phyloP scores from a whole-genome alignment of 2,797 vertebrate genomes.

The Xenopus petersii region DNA sequence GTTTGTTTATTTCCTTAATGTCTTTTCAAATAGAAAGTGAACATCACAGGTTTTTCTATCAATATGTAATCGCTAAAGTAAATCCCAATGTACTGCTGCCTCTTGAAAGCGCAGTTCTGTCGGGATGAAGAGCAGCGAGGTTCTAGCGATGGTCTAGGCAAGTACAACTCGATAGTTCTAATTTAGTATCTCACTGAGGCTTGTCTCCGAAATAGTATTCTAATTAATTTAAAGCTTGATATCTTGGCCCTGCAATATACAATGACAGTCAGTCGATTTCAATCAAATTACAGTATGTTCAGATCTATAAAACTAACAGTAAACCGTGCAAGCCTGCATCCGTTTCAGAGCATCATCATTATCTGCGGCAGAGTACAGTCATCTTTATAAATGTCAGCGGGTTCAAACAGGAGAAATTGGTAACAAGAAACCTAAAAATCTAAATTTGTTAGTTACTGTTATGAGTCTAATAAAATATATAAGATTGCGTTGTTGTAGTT shows the following conservation, averaged over 20 bases:
- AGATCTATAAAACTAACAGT: slow-evolving; percentile 14
- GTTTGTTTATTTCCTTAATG: not conserved
- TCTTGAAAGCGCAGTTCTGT: not conserved
- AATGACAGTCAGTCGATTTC: slow-evolving; percentile 38
- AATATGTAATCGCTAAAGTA: slow-evolving; percentile 4
- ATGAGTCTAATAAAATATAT: no score
- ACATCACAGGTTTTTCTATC: not conserved
- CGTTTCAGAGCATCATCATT: not conserved
- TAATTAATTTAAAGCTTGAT: slow-evolving; percentile 35
- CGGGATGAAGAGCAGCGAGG: not conserved
- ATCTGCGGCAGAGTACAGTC: not conserved
- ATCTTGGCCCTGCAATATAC: slow-evolving; percentile 10
- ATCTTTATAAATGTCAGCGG: not conserved
- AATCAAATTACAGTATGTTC: slow-evolving; percentile 34
- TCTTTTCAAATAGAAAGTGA: slow-evolving; percentile 2
- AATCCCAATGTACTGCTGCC: not conserved
- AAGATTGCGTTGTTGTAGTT: no score
- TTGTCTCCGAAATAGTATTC: slow-evolving; percentile 30
- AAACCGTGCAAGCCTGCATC: not conserved
- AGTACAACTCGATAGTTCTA: slow-evolving; percentile 21
- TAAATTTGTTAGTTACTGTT: no score
- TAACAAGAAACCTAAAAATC: not conserved
- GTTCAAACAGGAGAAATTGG: not conserved
- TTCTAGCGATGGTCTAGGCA: not conserved
- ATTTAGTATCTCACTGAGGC: slow-evolving; percentile 8